phyloP scores from a whole-genome alignment of 1,140 invertebrate species.

The Papilio helenus region DNA sequence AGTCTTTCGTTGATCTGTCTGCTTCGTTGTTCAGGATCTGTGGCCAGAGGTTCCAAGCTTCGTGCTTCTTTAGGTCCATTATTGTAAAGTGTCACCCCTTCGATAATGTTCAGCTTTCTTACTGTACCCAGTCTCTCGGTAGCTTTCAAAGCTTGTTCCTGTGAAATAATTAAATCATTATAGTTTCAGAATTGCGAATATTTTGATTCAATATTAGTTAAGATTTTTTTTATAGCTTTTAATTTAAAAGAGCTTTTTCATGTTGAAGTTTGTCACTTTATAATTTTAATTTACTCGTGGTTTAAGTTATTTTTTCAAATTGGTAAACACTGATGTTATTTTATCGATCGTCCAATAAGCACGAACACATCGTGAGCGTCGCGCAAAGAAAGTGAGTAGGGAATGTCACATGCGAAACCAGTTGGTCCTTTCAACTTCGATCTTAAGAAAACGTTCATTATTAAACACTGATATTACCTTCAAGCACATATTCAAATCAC shows the following conservation, averaged over 20 bases:
- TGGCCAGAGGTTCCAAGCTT: constrained; percentile 63
- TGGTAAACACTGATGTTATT: background rate
- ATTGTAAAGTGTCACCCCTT: constrained; percentile 70
- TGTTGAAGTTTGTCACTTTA: background rate
- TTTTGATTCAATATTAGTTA: too few species aligned
- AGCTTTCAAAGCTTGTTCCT: constrained; percentile 71
- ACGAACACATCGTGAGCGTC: constrained; percentile 1
- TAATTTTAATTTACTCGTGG: background rate
- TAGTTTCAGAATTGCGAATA: too few species aligned
- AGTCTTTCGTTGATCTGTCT: constrained; percentile 65
- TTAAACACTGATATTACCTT: constrained; percentile 66
- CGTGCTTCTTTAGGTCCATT: constrained; percentile 64
- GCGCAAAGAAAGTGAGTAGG: constrained; percentile 32
- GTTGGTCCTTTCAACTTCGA: constrained; percentile 36
- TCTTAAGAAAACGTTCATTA: constrained; percentile 21
- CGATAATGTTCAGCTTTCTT: constrained; percentile 65
- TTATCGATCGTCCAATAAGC: background rate
- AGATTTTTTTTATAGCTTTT: too few species aligned
- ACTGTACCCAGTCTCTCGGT: constrained; percentile 63
- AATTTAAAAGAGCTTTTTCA: background rate
- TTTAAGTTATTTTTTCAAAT: background rate
- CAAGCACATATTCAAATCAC: constrained; percentile 70
- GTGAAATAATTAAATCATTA: constrained; percentile 43
- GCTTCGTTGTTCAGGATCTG: constrained; percentile 61
- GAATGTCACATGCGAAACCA: constrained; percentile 33